A percentile compares a stretch with the other conserved stretches of the same genome.
Evolutionary conservation across 2,797 vertebrate genomes (phyloP).

Genomic region (Sphenopsis melanotis): DNA sequence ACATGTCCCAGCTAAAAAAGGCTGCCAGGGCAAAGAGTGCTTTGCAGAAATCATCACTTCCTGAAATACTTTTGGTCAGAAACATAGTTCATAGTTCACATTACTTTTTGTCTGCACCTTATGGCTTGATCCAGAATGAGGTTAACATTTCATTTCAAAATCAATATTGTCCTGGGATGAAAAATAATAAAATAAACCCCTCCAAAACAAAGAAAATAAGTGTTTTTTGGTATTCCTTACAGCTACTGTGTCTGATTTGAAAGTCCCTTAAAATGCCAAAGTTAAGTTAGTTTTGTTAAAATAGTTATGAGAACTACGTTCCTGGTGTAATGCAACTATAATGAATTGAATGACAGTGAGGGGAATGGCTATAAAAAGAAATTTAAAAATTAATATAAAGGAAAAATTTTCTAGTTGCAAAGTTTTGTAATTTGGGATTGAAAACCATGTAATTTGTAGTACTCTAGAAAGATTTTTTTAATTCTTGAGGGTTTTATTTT

Average conservation of each 20-base stretch:
- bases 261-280: neutral
- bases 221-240: neutral
- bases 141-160: neutral
- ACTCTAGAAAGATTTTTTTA: neutral
- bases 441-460: neutral
- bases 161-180: neutral
- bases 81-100: neutral
- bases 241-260: neutral
- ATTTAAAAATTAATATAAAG: neutral
- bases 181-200: neutral
- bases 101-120: neutral
- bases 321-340: neutral
- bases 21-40: neutral
- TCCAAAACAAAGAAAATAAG: neutral
- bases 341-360: neutral
- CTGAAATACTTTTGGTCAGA: neutral
- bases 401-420: neutral
- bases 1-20: neutral
- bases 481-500: neutral
- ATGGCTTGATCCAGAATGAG: neutral
- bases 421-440: neutral
- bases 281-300: accelerated
- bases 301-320: neutral
- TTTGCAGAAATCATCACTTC: neutral
- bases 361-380: neutral